Base-by-base conservation (phyloP, 1,140 invertebrate genomes). In the Dendroctonus ponderosae region DNA sequence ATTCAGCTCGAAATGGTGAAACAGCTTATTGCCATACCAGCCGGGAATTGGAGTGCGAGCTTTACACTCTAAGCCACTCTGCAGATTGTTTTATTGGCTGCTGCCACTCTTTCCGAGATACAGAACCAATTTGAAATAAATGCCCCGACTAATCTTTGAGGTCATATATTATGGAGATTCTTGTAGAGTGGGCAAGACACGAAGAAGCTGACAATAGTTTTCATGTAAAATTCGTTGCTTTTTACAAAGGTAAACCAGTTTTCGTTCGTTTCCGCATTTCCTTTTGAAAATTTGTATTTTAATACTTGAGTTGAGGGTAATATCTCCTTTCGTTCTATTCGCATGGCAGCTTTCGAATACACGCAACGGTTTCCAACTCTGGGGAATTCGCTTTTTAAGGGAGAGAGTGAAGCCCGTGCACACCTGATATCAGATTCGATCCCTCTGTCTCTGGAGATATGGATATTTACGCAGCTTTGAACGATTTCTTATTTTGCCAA, bases 1-100 rank as follows among this genome's bases (percentile, higher is more conserved):
- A 64, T 64, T 56, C 52, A 6, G 14, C 6, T 15, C 14, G 52
- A 56, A 56, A 64, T 48, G 52, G 62, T 64, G 52, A 64, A 56
- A 46, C 62, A 56, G 62, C 62, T 64, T 64, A 64, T 64, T 64
- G 52, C 52, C 62, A 64, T 64, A 49, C 51, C 62, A 56, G 42
- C 26, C 9, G 52, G 61, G 50, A 52, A 52, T 62, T 62, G 61
- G 50, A 62, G 49, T 52, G 49, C 49, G 44, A 15, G 61, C 39
- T 54, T 62, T 62, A 42, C 49, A 48, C 61, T 41, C 49, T 43
- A 62, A 53, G 49, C 50, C 61, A 62, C n/a, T 62, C 49, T 51
- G 38, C 61, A 26, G 61, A 62, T 62, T 62, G 61, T 62, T 62
- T 62, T 62, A 62, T 62, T 62, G 61, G 58, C 7, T 60, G 12